phyloP scores from a whole-genome alignment of 2,888 invertebrate species.

The Hemaris fuciformis region DNA sequence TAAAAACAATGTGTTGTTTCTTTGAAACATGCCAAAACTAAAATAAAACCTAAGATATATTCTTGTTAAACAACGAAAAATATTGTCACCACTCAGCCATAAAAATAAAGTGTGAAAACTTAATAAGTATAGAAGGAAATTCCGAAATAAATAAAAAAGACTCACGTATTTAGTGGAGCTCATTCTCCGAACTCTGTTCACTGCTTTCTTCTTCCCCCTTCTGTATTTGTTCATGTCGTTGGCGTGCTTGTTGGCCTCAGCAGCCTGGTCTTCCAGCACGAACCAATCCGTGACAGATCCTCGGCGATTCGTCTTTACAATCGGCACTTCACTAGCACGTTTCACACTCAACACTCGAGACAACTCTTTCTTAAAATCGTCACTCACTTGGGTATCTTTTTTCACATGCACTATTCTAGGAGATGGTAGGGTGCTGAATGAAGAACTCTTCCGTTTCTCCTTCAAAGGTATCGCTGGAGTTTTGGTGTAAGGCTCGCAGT shows the following conservation, averaged over 20 bases:
- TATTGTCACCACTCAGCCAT: no score
- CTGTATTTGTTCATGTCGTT: slow-evolving; percentile 52
- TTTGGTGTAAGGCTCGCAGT: slow-evolving; percentile 70
- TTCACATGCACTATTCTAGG: slow-evolving; percentile 66
- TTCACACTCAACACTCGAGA: slow-evolving; percentile 45
- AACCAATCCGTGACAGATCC: slow-evolving; percentile 77
- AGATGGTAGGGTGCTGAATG: slow-evolving; percentile 62
- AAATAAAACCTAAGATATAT: not conserved
- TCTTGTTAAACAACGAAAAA: no score
- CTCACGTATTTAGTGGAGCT: slow-evolving; percentile 79
- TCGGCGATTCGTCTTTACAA: slow-evolving; percentile 44
- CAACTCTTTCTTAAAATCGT: slow-evolving; percentile 66
- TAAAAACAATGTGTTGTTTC: not conserved
- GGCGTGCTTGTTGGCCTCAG: slow-evolving; percentile 19
- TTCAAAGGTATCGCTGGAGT: slow-evolving; percentile 38
- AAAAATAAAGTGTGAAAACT: no score
- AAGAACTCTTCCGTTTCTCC: slow-evolving; percentile 65
- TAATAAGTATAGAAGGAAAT: no score
- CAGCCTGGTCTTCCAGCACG: slow-evolving; percentile 60
- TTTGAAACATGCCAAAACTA: not conserved
- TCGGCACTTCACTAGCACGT: slow-evolving; percentile 39
- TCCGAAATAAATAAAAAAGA: no score
- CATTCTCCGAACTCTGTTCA: slow-evolving; percentile 65
- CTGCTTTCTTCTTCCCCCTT: slow-evolving; percentile 62
- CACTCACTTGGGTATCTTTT: slow-evolving; percentile 64